phyloP scores from a whole-genome alignment of 2,888 invertebrate species.

The Stenotaenia linearis region DNA sequence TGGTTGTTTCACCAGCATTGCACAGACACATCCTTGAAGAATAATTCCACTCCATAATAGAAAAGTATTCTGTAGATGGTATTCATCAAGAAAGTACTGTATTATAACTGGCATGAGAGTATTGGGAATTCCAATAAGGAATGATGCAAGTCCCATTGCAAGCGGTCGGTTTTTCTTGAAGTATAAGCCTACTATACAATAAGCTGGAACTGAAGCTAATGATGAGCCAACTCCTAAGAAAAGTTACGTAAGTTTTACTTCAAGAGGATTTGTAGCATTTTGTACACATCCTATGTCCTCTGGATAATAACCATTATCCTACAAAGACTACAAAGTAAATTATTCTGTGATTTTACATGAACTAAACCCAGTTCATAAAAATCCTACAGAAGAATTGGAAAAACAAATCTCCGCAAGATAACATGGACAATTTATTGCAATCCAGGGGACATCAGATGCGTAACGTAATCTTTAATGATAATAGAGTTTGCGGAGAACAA shows the following conservation, averaged over 20 bases:
- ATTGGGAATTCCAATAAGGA: neutral
- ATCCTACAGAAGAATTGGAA: neutral
- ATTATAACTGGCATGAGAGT: neutral
- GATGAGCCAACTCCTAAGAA: too few relatives aligned
- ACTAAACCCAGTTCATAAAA: neutral
- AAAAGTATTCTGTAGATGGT: neutral
- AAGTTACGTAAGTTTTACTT: too few relatives aligned
- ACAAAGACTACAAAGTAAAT: too few relatives aligned
- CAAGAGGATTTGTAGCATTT: too few relatives aligned
- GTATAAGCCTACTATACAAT: neutral
- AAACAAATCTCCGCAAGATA: too few relatives aligned
- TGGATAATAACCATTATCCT: too few relatives aligned
- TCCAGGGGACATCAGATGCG: too few relatives aligned
- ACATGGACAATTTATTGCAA: too few relatives aligned
- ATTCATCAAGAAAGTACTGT: neutral
- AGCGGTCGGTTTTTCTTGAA: neutral
- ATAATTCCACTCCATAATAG: neutral
- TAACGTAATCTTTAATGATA: too few relatives aligned
- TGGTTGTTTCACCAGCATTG: neutral
- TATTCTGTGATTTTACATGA: neutral
- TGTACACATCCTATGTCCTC: too few relatives aligned
- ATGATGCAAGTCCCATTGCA: neutral
- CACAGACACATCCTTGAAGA: neutral
- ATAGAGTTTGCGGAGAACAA: too few relatives aligned
- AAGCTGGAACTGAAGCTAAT: too few relatives aligned